phyloP scores from a whole-genome alignment of 2,797 vertebrate genomes.

The Gobionotothen gibberifrons region DNA sequence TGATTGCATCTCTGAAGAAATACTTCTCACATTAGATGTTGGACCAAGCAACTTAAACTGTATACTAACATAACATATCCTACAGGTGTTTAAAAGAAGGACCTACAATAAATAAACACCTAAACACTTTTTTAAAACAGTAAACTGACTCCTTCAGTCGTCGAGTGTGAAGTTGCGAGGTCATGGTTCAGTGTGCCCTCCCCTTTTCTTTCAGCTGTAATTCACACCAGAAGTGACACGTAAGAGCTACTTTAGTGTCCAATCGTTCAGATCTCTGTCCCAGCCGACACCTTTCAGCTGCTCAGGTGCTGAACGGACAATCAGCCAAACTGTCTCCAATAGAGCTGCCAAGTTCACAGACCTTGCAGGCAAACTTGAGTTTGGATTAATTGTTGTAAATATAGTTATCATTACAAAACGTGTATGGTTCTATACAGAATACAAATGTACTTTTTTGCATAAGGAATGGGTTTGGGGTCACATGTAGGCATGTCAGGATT shows the following conservation, averaged over 20 bases:
- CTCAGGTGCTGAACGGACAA: conserved; percentile 1
- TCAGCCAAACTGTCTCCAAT: not conserved
- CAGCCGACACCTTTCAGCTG: not conserved
- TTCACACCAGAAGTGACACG: conserved; percentile 15
- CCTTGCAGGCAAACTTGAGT: not conserved
- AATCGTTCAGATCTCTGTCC: conserved; percentile 3
- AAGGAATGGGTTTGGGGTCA: not conserved
- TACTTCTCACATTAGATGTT: conserved; percentile 22
- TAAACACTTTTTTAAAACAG: not conserved
- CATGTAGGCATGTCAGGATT: not conserved
- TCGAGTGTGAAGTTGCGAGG: not conserved
- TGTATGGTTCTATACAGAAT: not conserved
- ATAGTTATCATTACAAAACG: not conserved
- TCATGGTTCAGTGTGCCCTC: not conserved
- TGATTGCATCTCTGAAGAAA: conserved; percentile 12
- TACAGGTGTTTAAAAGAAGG: too few relatives aligned
- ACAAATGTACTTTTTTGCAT: not conserved
- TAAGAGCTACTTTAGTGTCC: not conserved
- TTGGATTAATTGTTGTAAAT: not conserved
- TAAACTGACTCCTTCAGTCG: not conserved
- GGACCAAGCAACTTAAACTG: not conserved
- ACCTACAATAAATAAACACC: not conserved
- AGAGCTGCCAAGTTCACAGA: not conserved
- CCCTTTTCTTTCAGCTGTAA: conserved; percentile 14
- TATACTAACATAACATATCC: not conserved